These are phyloP conservation scores for Ectropis grisescens DNA, from an alignment of 1,140 invertebrate genomes.

Conservation along the genomic window DNA sequence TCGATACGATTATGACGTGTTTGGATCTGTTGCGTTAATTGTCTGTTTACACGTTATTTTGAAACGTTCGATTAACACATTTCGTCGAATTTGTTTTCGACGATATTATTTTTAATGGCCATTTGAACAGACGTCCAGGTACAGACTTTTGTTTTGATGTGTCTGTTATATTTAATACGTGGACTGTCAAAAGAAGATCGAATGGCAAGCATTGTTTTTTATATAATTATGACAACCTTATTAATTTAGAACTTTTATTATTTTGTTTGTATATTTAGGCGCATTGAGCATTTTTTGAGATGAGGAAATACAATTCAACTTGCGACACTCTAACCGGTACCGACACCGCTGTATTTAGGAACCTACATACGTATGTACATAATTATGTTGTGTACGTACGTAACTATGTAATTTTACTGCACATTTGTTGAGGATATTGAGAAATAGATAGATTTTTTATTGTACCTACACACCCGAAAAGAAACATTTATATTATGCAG, in stretches of 20 bases:
- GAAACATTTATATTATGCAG: too few relatives aligned
- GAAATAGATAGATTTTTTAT: too few relatives aligned
- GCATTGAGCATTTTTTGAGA: too few relatives aligned
- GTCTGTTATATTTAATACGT: not conserved
- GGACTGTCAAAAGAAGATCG: not conserved
- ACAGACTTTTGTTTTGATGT: not conserved
- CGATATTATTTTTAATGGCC: not conserved
- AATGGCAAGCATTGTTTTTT: not conserved
- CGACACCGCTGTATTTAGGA: too few relatives aligned
- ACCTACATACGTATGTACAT: too few relatives aligned
- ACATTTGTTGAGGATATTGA: too few relatives aligned
- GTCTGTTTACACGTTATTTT: conserved; percentile 34
- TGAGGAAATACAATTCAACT: too few relatives aligned
- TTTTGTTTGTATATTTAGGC: not conserved
- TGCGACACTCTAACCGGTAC: too few relatives aligned
- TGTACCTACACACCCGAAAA: too few relatives aligned
- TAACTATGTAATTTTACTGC: too few relatives aligned
- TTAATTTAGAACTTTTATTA: not conserved
- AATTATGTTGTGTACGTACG: too few relatives aligned
- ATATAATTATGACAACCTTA: not conserved
- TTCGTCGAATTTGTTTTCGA: conserved; percentile 14
- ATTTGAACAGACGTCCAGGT: not conserved
- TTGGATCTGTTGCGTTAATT: conserved; percentile 51
- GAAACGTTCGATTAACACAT: conserved; percentile 20
- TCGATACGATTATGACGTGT: too few relatives aligned